A percentile compares a stretch with the other conserved stretches of the same genome.
Evolutionary conservation across 2,797 vertebrate genomes (phyloP).

Genomic region (Tamandua tetradactyla): DNA sequence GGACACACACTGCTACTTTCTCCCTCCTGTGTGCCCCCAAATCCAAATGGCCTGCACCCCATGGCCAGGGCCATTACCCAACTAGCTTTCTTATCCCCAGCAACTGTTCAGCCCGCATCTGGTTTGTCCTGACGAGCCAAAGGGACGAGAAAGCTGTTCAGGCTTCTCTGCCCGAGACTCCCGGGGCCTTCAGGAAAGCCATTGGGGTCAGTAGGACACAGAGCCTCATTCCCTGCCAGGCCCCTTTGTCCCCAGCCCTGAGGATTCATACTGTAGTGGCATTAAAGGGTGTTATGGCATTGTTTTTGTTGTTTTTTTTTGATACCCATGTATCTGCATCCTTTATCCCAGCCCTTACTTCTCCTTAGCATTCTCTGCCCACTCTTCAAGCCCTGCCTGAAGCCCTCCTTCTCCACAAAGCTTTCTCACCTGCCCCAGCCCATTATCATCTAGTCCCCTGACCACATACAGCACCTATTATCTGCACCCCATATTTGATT

Average conservation of each 20-base stretch:
- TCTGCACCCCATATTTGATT: not conserved
- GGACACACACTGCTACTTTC: rapidly evolving
- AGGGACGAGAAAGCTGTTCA: not conserved
- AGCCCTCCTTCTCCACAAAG: not conserved
- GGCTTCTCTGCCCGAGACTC: not conserved
- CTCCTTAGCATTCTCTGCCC: not conserved
- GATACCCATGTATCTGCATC: not conserved
- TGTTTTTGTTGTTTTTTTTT: not conserved
- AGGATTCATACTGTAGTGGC: not conserved
- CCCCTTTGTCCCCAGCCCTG: not conserved
- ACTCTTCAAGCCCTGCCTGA: not conserved
- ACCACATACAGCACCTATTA: not conserved
- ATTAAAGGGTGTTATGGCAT: not conserved
- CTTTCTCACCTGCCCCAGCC: not conserved
- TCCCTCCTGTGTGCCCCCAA: not conserved
- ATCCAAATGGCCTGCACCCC: not conserved
- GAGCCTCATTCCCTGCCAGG: not conserved
- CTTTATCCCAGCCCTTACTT: not conserved
- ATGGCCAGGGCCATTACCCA: not conserved
- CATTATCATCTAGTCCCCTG: not conserved
- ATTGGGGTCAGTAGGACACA: not conserved
- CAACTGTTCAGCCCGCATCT: not conserved
- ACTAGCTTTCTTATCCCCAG: not conserved
- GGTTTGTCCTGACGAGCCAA: not conserved
- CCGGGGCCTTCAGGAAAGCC: not conserved